Evolutionary conservation across 2,797 vertebrate species (phyloP), one percentile per base, ranked within the genome.

Genomic region (Sebastes oblongus): DNA sequence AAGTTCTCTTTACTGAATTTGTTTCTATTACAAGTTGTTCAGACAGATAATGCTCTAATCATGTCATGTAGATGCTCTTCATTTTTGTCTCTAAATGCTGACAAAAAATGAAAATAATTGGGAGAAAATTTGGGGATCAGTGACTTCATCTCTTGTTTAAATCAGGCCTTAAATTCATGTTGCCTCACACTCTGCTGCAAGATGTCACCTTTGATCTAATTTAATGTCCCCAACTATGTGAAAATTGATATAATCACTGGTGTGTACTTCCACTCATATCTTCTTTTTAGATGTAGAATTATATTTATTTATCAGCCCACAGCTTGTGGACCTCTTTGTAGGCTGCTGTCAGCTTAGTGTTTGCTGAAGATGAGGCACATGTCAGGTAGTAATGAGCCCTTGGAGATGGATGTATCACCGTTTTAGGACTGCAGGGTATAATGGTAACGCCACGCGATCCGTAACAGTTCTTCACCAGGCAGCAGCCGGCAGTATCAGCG

Each of bases 381-480:
- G 89, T 89, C 91, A 89, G 88, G 80, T 91, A 86, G 91, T 91
- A 95, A 94, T 92, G 92, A 94, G 93, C 91, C 92, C 91, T 93
- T 81, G 86, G 92, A 92, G 88, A 89, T 89, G 95, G 95, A 96
- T 96, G 96, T 95, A 89, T 92, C 92, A 95, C 95, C 94, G 82
- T 88, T 97, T 97, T 97, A 96, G 96, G 96, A 95, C 97, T 97
- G 96, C 96, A 96, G 97, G 96, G 96, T 97, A 95, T 97, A 96
- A 97, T 97, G 96, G 96, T 95, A 97, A 97, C 97, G 96, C 97
- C 97, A 96, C 96, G 95, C 96, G 95, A 96, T 97, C 97, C 94
- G 96, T 97, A 97, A 98, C 97, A 97, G 97, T 97, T 97, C 97
- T 97, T 97, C 96, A 97, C 96, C 97, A 97, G 97, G 97, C 97